phyloP scores from a whole-genome alignment of 1,140 invertebrate genomes.

The Amphibalanus amphitrite region DNA sequence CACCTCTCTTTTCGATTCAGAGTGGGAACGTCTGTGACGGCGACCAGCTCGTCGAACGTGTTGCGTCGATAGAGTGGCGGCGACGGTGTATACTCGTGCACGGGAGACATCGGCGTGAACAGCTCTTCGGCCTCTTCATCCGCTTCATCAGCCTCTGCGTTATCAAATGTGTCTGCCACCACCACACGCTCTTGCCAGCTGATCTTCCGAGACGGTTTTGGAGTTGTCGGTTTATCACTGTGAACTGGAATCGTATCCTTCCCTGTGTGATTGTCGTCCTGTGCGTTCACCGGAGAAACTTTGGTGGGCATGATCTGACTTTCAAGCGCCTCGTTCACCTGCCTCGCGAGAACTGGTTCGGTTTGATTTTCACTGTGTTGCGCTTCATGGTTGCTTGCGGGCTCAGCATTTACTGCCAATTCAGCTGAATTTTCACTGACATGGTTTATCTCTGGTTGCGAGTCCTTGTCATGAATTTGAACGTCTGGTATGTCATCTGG shows the following conservation, averaged over 20 bases:
- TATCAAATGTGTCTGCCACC: neutral
- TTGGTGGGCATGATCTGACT: no score
- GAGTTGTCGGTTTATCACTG: neutral
- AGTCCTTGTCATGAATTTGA: no score
- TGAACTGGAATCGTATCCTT: neutral
- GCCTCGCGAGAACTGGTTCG: no score
- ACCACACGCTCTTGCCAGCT: neutral
- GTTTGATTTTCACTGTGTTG: neutral
- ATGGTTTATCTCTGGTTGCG: no score
- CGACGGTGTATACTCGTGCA: neutral
- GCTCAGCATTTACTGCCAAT: no score
- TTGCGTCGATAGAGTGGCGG: neutral
- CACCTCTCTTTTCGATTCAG: neutral
- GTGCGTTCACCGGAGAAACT: neutral
- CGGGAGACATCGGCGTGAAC: neutral
- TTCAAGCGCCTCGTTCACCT: no score
- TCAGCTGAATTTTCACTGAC: no score
- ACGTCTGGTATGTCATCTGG: no score
- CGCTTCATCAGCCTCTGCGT: neutral
- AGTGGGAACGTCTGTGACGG: neutral
- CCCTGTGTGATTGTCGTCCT: neutral
- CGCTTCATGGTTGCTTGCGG: neutral
- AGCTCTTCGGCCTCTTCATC: neutral
- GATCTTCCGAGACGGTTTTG: neutral
- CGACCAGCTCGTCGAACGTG: neutral